These are phyloP conservation scores for Drosophila helvetica DNA, from an alignment of 2,888 invertebrate genomes.

Conservation along the genomic window DNA sequence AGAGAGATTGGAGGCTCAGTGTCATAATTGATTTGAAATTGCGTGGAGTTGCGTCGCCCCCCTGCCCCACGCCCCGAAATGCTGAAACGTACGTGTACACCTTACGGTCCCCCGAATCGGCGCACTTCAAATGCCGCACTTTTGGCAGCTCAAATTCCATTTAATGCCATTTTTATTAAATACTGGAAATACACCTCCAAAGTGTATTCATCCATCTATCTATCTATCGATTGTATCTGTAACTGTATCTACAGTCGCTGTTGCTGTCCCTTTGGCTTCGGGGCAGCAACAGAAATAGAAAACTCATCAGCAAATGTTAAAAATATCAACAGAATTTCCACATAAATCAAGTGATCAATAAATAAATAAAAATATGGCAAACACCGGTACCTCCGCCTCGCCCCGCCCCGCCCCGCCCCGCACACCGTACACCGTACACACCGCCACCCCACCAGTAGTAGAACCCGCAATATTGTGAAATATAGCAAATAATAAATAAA, in stretches of 20 bases:
- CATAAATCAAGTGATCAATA: constrained; percentile 71
- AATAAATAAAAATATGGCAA: constrained; percentile 42
- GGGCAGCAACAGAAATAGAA: constrained; percentile 60
- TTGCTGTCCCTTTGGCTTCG: constrained; percentile 6
- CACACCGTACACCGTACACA: too few species aligned
- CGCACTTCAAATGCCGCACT: constrained; percentile 42
- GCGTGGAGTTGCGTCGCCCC: constrained; percentile 12
- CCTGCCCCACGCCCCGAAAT: neutral
- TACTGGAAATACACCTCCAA: constrained; percentile 47
- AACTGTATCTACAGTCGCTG: constrained; percentile 32
- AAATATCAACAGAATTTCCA: constrained; percentile 64
- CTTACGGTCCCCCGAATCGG: constrained; percentile 30
- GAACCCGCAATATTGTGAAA: constrained; percentile 49
- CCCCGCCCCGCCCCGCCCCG: neutral
- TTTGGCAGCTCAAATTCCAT: constrained; percentile 67
- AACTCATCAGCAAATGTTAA: constrained; percentile 69
- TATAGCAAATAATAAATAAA: constrained; percentile 27
- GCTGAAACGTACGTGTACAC: neutral
- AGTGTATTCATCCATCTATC: constrained; percentile 8
- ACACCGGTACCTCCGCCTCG: neutral
- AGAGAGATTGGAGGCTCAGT: constrained; percentile 20
- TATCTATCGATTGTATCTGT: constrained; percentile 7
- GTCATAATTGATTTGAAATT: constrained; percentile 49
- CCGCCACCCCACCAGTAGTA: constrained; percentile 2
- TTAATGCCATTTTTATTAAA: constrained; percentile 60